These are phyloP conservation scores for Sminthurinus aureus DNA, from an alignment of 2,888 invertebrate genomes.

Conservation along the genomic window DNA sequence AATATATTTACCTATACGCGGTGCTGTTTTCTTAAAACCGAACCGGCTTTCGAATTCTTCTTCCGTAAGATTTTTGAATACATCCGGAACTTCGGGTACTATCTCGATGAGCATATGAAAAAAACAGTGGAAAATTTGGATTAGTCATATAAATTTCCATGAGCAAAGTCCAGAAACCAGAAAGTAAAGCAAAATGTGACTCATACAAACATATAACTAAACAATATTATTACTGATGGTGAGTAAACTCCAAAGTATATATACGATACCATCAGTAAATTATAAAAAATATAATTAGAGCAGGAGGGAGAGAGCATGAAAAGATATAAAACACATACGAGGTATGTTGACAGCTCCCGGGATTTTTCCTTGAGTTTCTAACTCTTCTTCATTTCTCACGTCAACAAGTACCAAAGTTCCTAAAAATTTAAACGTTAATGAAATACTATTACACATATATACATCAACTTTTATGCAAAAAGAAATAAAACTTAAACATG, in stretches of 20 bases:
- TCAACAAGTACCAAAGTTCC: conserved; percentile 54
- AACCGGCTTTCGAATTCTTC: conserved; percentile 23
- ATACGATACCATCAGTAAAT: too few species aligned
- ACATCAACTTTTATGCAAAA: too few species aligned
- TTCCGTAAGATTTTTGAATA: conserved; percentile 30
- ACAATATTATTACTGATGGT: too few species aligned
- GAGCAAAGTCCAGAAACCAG: too few species aligned
- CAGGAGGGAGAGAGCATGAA: neutral
- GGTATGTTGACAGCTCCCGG: conserved; percentile 57
- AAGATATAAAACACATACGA: conserved; percentile 47
- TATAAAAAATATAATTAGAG: neutral
- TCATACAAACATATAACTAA: too few species aligned
- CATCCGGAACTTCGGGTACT: conserved; percentile 39
- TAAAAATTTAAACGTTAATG: conserved; percentile 15
- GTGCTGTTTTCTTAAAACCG: conserved; percentile 14
- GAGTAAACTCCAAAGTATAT: too few species aligned
- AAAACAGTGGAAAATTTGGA: neutral
- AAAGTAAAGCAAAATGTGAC: too few species aligned
- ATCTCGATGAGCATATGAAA: neutral
- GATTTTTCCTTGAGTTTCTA: conserved; percentile 56
- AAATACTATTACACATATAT: too few species aligned
- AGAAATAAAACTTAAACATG: too few species aligned
- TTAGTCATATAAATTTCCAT: too few species aligned
- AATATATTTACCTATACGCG: conserved; percentile 14
- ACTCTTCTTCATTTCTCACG: conserved; percentile 58